Base-by-base conservation (phyloP, 1,140 invertebrate species). In the Scaptomyza hsui region DNA sequence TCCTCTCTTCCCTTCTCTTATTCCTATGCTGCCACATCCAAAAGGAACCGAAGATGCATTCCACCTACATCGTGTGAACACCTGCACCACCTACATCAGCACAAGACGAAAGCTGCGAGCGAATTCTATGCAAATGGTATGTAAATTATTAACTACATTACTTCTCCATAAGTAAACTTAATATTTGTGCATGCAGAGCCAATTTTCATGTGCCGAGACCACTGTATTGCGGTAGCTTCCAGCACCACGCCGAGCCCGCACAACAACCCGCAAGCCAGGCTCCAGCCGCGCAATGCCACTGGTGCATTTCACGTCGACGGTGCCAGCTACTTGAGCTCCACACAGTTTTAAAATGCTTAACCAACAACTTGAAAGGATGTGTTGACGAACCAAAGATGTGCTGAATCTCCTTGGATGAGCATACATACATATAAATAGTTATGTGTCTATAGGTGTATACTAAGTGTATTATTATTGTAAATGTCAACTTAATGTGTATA, bases 21-120 rank as follows among this genome's bases (percentile, higher is more conserved):
- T n/a, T 16, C n/a, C 16, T 52, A 7, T n/a, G 1, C 10, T 42
- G 26, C 56, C 37, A 19, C 24, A 9, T 45, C 26, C 9, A 44
- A 6, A 41, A 91, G 90, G 88, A 79, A 91, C 83, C 72, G 92
- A 93, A 71, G 92, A 93, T 69, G 92, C 93, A 21, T 86, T 92
- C 49, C 90, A 91, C 68, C 91, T 94, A 10, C 93, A 94, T 59
- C 91, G 94, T 67, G 93, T 93, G 73, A 94, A 94, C 89, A 95
- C 94, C 7, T 94, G 92, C 72, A 94, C 94, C 56, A 94, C 94
- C 0, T 95, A 94, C 91, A 92, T 94, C 52, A 91, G 90, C 82
- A 91, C 90, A 71, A 82, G 90, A 29, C 73, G 89, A 88, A 91
- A 91, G 74, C 69, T 83, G 32, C 82, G 88, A 55, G 62, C 77